phyloP scores from a whole-genome alignment of 2,113 vertebrate species.

The Nycticryphes semicollaris region DNA sequence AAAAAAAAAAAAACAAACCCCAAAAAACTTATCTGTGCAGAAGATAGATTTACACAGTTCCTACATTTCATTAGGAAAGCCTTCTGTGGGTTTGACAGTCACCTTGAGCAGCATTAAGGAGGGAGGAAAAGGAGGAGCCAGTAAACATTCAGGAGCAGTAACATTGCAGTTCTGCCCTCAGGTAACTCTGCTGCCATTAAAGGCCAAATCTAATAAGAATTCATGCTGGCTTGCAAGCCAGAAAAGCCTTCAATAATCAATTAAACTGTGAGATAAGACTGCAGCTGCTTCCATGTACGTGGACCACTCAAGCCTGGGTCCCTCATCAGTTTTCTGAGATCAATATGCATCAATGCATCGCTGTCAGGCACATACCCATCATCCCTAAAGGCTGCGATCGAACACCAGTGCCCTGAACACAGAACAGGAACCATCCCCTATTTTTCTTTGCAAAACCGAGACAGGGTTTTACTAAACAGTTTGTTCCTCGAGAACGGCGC shows the following conservation, averaged over 20 bases:
- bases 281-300: not conserved
- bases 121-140: not conserved
- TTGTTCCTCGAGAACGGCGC: not conserved
- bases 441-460: not conserved
- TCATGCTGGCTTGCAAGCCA: not conserved
- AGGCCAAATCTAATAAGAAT: not conserved
- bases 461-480: not conserved
- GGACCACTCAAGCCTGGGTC: not conserved
- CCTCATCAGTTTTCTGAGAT: not conserved
- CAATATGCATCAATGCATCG: not conserved
- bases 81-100: constrained; percentile 57
- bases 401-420: not conserved
- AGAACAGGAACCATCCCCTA: not conserved
- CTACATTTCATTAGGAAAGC: constrained; percentile 42
- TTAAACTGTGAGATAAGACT: not conserved
- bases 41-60: not conserved
- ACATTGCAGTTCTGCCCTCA: not conserved
- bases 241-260: constrained; percentile 19
- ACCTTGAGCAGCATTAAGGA: constrained; percentile 60
- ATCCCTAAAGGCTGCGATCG: not conserved
- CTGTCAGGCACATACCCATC: not conserved
- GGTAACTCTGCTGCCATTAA: not conserved
- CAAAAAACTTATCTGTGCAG: not conserved
- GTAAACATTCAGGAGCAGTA: not conserved
- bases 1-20: no score